These are phyloP conservation scores for Drosophila kurseongensis DNA, from an alignment of 1,140 invertebrate species.

Conservation along the genomic window DNA sequence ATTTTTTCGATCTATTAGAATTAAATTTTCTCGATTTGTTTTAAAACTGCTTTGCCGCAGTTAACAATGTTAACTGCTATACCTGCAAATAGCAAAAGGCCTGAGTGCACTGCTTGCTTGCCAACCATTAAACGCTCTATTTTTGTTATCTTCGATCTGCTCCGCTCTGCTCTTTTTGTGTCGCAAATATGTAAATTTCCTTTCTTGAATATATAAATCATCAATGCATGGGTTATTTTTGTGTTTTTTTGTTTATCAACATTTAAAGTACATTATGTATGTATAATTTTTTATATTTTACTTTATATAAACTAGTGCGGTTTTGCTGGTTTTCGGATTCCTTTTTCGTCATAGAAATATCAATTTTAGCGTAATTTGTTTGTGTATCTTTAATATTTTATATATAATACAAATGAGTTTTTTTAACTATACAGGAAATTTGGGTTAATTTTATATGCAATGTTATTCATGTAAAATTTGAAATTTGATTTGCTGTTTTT, in stretches of 20 bases:
- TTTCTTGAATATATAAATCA: slow-evolving; percentile 54
- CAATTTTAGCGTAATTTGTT: slow-evolving; percentile 40
- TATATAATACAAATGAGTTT: slow-evolving; percentile 77
- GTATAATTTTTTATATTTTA: slow-evolving; percentile 70
- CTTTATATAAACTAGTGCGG: slow-evolving; percentile 62
- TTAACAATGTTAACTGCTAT: slow-evolving; percentile 78
- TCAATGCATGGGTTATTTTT: slow-evolving; percentile 57
- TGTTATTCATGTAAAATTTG: slow-evolving; percentile 56
- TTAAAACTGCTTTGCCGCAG: slow-evolving; percentile 76
- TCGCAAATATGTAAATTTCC: slow-evolving; percentile 61
- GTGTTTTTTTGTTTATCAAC: slow-evolving; percentile 58
- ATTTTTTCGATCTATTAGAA: slow-evolving; percentile 36
- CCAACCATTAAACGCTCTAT: slow-evolving; percentile 29
- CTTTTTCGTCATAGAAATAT: slow-evolving; percentile 28
- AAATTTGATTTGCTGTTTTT: slow-evolving; percentile 58
- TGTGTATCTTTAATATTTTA: slow-evolving; percentile 54
- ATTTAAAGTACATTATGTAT: slow-evolving; percentile 75
- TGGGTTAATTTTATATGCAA: slow-evolving; percentile 59
- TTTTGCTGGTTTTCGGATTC: slow-evolving; percentile 39
- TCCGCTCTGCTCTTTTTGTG: slow-evolving; percentile 33
- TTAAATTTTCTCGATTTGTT: slow-evolving; percentile 56
- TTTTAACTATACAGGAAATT: slow-evolving; percentile 78
- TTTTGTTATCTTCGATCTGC: slow-evolving; percentile 14
- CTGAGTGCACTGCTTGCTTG: slow-evolving; percentile 59
- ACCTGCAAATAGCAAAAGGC: slow-evolving; percentile 74